These are phyloP conservation scores for Slavum lentiscoides DNA, from an alignment of 2,888 invertebrate species.

Conservation along the genomic window DNA sequence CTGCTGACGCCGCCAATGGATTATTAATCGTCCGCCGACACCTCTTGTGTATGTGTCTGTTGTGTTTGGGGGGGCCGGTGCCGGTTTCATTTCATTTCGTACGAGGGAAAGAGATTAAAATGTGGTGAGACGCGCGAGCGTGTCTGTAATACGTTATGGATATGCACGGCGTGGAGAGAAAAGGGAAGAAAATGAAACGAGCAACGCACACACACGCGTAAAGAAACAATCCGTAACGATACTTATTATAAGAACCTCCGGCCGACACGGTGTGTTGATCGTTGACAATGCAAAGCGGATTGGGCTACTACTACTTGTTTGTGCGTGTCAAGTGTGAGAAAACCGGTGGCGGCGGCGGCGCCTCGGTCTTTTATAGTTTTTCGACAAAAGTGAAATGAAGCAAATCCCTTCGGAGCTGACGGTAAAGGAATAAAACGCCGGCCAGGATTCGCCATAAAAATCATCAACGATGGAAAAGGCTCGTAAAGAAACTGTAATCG, in stretches of 20 bases:
- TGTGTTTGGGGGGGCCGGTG: constrained; percentile 8
- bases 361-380: background rate
- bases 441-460: no score
- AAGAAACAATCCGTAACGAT: background rate
- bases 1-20: constrained; percentile 46
- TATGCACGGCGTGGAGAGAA: background rate
- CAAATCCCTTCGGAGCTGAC: no score
- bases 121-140: background rate
- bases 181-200: constrained; percentile 24
- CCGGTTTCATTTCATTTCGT: background rate
- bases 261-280: constrained; percentile 50
- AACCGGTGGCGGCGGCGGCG: constrained; percentile 15
- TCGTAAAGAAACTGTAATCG: no score
- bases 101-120: background rate
- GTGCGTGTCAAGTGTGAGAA: constrained; percentile 53
- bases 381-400: background rate
- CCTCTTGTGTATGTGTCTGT: background rate
- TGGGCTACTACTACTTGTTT: constrained; percentile 21
- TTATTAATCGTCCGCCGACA: constrained; percentile 38
- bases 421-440: no score
- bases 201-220: background rate
- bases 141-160: background rate
- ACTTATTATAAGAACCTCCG: background rate
- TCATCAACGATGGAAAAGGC: no score
- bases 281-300: constrained; percentile 50